Evolutionary conservation across 2,113 vertebrate genomes (phyloP), one percentile per base, ranked within the genome.

Genomic region (Cyprinodon variegatus): DNA sequence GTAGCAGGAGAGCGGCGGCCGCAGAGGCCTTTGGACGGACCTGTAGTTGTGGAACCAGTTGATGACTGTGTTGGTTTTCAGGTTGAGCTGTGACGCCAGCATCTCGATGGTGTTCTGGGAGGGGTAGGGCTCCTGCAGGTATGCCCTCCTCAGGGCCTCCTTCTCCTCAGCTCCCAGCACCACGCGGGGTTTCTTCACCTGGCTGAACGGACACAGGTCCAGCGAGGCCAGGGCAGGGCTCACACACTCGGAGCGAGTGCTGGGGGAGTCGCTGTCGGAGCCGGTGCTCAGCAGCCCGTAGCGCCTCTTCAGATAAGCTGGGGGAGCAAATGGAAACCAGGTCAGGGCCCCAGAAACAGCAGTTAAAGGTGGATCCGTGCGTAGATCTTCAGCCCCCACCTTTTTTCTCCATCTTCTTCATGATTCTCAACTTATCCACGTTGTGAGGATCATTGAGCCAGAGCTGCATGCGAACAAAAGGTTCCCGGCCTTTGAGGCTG

Each of bases 11-110:
- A 10, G n/a, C 8, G 8, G 20, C 50, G n/a, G 6, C n/a, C 9
- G 60, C 1, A 72, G 50, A 67, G 2, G 15, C 7, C 4, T 17
- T 1, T 14, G 45, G 36, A 86, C 91, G 89, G 86, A 96, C 98
- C 98, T 97, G 96, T 99, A 99, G 92, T 99, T 99, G 91, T 99
- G 98, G 92, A 99, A 99, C 98, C 98, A 99, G 93, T 99, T 99
- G 95, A 99, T 98, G 91, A 99, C 98, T 0, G 98, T 99, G 94
- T 98, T 99, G 85, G 97, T 99, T 91, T 97, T 98, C 79, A 99
- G 97, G 89, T 96, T 96, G 81, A 99, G 97, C 88, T 97, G 96
- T 63, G 96, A 94, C 17, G 98, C 97, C 39, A 99, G 95, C 75
- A 96, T 91, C 90, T 99, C 98, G 0, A 99, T 99, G 85, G 97